phyloP scores from a whole-genome alignment of 2,113 vertebrate genomes.

The Circaetus cinerascens region DNA sequence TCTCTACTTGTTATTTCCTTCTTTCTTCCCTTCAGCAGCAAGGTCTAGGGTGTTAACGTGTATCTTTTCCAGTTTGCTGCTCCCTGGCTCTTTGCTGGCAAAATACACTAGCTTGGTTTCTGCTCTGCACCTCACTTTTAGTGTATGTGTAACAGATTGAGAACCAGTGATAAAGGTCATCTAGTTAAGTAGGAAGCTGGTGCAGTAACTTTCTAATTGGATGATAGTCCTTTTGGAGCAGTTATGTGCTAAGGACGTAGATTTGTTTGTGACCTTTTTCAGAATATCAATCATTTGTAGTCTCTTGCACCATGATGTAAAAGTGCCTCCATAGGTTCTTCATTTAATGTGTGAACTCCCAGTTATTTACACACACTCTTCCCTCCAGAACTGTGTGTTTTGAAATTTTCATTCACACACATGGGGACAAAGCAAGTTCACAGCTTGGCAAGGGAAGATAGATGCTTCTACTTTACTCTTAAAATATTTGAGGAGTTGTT shows the following conservation, averaged over 20 bases:
- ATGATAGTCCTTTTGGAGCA: background rate
- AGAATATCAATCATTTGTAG: background rate
- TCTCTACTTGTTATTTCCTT: background rate
- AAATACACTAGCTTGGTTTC: background rate
- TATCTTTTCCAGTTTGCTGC: background rate
- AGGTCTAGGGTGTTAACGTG: background rate
- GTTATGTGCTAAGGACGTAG: rapidly evolving
- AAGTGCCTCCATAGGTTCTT: background rate
- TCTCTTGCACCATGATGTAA: background rate
- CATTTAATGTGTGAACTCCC: background rate
- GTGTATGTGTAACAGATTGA: background rate
- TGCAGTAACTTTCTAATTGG: background rate
- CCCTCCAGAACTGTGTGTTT: background rate
- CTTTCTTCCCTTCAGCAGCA: background rate
- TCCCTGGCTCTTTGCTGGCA: background rate
- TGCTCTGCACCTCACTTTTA: background rate
- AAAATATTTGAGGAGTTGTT: background rate
- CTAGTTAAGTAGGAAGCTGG: background rate
- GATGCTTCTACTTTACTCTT: background rate
- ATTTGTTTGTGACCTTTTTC: background rate
- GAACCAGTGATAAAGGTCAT: background rate
- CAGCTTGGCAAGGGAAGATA: background rate
- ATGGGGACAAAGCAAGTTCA: background rate
- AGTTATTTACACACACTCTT: background rate
- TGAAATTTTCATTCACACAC: background rate